Percentiles rank a stretch among this genome's conserved stretches.
phyloP scores from a whole-genome alignment of 2,888 invertebrate species.

The Blera fallax region DNA sequence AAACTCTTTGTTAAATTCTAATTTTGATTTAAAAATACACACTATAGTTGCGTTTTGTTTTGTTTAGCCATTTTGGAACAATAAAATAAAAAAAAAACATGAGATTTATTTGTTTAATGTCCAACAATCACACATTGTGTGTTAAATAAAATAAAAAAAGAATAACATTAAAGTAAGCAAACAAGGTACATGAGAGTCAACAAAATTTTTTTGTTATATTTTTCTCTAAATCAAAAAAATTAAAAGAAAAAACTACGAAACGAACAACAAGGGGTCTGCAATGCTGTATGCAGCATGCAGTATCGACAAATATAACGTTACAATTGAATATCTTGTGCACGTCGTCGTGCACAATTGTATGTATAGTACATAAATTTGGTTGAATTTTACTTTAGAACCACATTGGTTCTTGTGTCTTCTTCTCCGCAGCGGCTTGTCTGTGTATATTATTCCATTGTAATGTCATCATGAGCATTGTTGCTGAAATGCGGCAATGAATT shows the following conservation, averaged over 20 bases:
- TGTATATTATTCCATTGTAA: slow-evolving; percentile 50
- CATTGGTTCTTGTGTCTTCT: not conserved
- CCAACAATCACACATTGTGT: not conserved
- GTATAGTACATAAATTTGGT: slow-evolving; percentile 40
- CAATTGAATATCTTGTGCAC: slow-evolving; percentile 24
- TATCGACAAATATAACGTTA: slow-evolving; percentile 20
- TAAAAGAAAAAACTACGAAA: not conserved
- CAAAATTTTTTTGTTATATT: not conserved
- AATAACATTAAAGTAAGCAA: not conserved
- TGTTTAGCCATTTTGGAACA: not conserved
- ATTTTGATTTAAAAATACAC: not conserved
- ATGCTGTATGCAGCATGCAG: not conserved
- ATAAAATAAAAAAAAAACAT: not conserved
- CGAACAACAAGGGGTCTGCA: not conserved
- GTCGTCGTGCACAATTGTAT: not conserved
- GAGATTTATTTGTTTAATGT: not conserved
- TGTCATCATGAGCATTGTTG: slow-evolving; percentile 38
- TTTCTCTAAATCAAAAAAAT: not conserved
- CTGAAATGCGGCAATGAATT: slow-evolving; percentile 18
- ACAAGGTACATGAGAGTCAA: not conserved
- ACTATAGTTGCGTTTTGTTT: not conserved
- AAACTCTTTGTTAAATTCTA: not conserved
- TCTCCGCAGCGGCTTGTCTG: not conserved
- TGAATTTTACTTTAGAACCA: slow-evolving; percentile 20
- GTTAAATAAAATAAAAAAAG: not conserved